Base-by-base conservation (phyloP, 1,140 invertebrate genomes). In the Pseudomyrmex pallidus region DNA sequence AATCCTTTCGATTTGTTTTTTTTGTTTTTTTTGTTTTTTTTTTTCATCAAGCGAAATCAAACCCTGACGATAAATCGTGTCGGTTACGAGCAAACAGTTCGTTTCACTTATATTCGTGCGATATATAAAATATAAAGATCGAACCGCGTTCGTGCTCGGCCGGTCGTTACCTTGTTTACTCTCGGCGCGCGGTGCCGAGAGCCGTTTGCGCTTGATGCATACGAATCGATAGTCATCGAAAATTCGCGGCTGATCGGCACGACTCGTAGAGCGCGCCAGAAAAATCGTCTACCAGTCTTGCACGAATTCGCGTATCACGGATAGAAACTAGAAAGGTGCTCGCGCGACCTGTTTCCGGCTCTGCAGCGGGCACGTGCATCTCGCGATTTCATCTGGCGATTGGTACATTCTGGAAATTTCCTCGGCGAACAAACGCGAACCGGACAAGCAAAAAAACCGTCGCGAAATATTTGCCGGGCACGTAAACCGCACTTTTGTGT, bases 41-140 rank as follows among this genome's bases (percentile, higher is more conserved):
- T 35, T 5, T 35, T 35, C 5, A 35, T 7, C 5, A 35, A 35
- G 2, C 35, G 0, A 35, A 35, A 35, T 35, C 35, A 35, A 35
- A 35, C 35, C 5, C 35, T 7, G 0, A 35, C 35, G 35, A 35
- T 35, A 35, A 35, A 35, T 35, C 35, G 35, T 35, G 5, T 35
- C 35, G 35, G 35, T 35, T 35, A 35, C 35, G 35, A 35, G 35
- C 5, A 59, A 80, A 80, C 66, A 80, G 54, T 70, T 35, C 13
- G 76, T 61, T 80, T 80, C 76, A 80, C 54, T 80, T 80, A 80
- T 76, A 59, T 61, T 17, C 48, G 59, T 48, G 52, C n/a, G 64
- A 70, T 80, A 61, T 72, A 72, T 89, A 90, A 92, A 92, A 90
- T 92, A 91, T 91, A 35, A 35, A 90, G 90, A 87, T 90, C 88